Evolutionary conservation across 2,113 vertebrate species (phyloP), one percentile per base, ranked within the genome.

Genomic region (Cephalopterus ornatus): DNA sequence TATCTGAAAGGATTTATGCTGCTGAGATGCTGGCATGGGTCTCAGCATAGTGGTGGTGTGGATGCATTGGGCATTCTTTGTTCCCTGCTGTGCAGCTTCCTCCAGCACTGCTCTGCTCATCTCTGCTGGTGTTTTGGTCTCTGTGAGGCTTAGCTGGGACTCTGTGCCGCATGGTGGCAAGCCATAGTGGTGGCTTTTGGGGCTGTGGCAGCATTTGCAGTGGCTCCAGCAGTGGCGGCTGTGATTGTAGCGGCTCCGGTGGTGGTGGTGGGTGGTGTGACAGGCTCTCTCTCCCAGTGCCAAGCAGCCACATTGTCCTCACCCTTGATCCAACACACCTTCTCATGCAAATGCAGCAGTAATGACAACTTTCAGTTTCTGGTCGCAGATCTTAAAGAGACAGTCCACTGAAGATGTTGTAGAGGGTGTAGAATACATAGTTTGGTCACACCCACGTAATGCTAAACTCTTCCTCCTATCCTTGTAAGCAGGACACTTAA

Each of bases 381-480:
- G n/a, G 20, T 13, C 20, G 10, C 13, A 4, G 37, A 9, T 63
- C n/a, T n/a, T 47, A 26, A 52, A 66, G 32, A 44, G 10, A 12
- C 3, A 20, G 12, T 12, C 8, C 9, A 1, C 7, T 14, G 24
- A 28, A 0, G 2, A 11, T 30, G 46, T n/a, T 6, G 2, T n/a
- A 12, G 27, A 39, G 24, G 44, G 23, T 39, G 11, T 21, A 28
- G 32, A 74, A 20, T 44, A 33, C 5, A 33, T 15, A n/a, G 1
- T n/a, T 39, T 24, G 23, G 19, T 52, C 18, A 74, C 37, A 14
- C 27, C 6, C 5, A 11, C 18, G 30, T 8, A n/a, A 33, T n/a
- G 8, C 8, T 53, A 30, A 52, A 52, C 15, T 67, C 33, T 7
- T 3, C 8, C 16, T 61, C 24, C 20, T 41, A 12, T 17, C 16